Conservation (phyloP, 1,140 invertebrate species). For the Diorhabda carinulata region DNA sequence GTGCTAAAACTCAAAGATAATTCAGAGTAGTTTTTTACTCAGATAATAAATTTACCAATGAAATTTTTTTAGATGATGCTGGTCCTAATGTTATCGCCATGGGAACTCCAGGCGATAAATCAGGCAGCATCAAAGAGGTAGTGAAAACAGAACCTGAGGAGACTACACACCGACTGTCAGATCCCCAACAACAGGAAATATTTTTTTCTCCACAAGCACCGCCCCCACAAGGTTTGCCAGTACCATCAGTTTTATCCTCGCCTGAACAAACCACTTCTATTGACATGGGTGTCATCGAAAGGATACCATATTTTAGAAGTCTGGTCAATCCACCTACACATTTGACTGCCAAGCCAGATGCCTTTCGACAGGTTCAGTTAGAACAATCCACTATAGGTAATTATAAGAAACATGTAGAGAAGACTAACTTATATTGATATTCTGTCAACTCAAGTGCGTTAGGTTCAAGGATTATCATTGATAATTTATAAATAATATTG, state of each 20-base stretch:
- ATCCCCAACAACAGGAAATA: constrained; percentile 16
- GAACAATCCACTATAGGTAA: constrained; percentile 33
- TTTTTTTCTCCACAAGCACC: constrained; percentile 8
- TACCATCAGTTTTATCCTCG: neutral
- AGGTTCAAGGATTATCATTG: too few species aligned
- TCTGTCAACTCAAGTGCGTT: too few species aligned
- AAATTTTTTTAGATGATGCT: constrained; percentile 44
- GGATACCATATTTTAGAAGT: constrained; percentile 26
- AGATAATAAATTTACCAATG: too few species aligned
- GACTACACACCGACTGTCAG: constrained; percentile 10
- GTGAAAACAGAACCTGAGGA: constrained; percentile 30
- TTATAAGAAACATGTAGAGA: too few species aligned
- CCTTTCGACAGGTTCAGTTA: constrained; percentile 25
- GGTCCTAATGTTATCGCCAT: constrained; percentile 46
- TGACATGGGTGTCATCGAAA: constrained; percentile 36
- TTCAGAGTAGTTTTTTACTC: too few species aligned
- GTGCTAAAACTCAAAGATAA: too few species aligned
- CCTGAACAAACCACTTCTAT: constrained; percentile 11
- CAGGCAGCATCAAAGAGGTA: constrained; percentile 40
- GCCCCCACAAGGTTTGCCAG: neutral
- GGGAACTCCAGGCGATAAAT: constrained; percentile 48
- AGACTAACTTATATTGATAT: too few species aligned
- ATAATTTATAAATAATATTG: too few species aligned
- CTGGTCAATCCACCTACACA: constrained; percentile 20
- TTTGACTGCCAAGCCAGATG: constrained; percentile 25